Base-by-base conservation (phyloP, 2,888 invertebrate species). In the Dynastes tityus region DNA sequence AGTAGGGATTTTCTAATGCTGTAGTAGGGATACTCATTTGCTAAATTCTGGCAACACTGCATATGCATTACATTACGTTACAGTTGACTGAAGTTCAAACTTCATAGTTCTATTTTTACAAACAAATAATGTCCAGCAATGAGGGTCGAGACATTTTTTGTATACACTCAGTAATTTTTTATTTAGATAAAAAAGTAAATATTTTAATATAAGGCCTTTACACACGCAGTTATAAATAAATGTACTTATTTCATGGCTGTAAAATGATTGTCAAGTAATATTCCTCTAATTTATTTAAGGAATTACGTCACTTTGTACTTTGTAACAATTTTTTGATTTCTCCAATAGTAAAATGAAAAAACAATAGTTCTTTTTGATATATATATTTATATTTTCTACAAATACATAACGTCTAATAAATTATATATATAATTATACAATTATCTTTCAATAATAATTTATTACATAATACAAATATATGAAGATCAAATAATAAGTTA, bases 351-450 rank as follows among this genome's bases (percentile, higher is more conserved):
- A 11, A 16, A 27, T 27, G n/a, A 71, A 16, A 61, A 68, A 27
- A 68, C 68, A 22, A 67, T 67, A 40, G 45, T 45, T 45, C 11
- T 1, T 45, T 11, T 45, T 45, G 8, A 58, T 58, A 37, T 76
- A 16, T 73, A 73, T 37, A 63, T 45, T 45, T 45, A 58, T 76
- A 67, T 68, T 32, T 68, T 45, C 76, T 76, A 76, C 76, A 76
- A 76, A 65, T 76, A 76, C 76, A 76, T 76, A 76, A 76, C 76
- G 68, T 76, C 68, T 67, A 58, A 67, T 76, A 76, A 67, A 68
- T 68, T 61, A 74, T 74, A 58, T 67, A 16, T 61, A 61, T 45
- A 76, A 53, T 67, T 67, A 58, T 64, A 67, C 67, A 76, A 76
- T 76, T 64, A 49, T 75, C 53, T 22, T 22, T 63, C 37, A 64